These are phyloP conservation scores for Mactra quadrangularis DNA, from an alignment of 1,140 invertebrate species.

Conservation along the genomic window DNA sequence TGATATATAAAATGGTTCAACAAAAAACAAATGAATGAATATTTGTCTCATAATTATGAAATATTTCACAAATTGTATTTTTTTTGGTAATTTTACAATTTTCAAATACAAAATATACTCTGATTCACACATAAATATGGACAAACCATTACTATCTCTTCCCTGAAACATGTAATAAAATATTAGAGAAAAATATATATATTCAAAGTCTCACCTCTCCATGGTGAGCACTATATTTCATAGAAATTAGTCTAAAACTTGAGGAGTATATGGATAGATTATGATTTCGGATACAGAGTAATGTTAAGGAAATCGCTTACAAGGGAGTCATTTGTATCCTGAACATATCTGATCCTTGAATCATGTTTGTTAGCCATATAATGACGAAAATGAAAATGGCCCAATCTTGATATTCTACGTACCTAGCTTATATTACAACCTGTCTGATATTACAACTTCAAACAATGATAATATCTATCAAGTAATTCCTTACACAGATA, in stretches of 20 bases:
- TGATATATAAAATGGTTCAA: background rate
- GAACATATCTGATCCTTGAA: slow-evolving; percentile 2
- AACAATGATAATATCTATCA: background rate
- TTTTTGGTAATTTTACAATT: slow-evolving; percentile 49
- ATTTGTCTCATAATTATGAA: background rate
- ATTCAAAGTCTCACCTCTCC: too few relatives aligned
- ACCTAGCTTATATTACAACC: background rate
- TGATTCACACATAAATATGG: slow-evolving; percentile 53
- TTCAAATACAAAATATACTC: slow-evolving; percentile 64
- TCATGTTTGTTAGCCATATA: slow-evolving; percentile 1
- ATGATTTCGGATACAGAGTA: background rate
- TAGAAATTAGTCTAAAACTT: too few relatives aligned
- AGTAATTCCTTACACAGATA: too few relatives aligned
- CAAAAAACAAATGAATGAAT: background rate
- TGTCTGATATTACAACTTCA: background rate
- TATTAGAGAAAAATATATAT: slow-evolving; percentile 34
- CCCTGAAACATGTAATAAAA: slow-evolving; percentile 61
- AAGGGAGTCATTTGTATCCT: slow-evolving; percentile 27
- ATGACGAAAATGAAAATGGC: background rate
- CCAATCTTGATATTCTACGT: background rate
- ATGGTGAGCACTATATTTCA: too few relatives aligned
- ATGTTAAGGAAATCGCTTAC: slow-evolving; percentile 11
- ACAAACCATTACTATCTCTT: slow-evolving; percentile 47
- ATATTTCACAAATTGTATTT: background rate
- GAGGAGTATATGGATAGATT: slow-evolving; percentile 26